Percentiles rank a stretch among this genome's conserved stretches.
phyloP scores from a whole-genome alignment of 1,140 invertebrate genomes.

The Drosophila kepulauana region DNA sequence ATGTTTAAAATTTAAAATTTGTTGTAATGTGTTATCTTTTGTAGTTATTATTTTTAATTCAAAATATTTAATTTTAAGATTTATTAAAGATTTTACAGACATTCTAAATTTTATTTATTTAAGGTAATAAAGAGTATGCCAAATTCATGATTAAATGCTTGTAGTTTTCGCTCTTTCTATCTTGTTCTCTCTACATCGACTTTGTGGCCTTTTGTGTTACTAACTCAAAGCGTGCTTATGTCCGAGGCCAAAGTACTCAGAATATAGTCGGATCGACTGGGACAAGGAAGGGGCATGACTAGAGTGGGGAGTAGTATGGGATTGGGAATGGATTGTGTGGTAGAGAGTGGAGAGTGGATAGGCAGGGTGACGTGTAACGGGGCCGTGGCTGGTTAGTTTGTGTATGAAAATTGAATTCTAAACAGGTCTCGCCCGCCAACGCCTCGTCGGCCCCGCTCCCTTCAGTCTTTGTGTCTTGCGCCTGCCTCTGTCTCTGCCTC shows the following conservation, averaged over 20 bases:
- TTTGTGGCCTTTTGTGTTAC: constrained; percentile 63
- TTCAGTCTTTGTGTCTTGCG: neutral
- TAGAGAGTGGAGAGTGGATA: constrained; percentile 7
- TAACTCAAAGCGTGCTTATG: constrained; percentile 68
- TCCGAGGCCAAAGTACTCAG: constrained; percentile 67
- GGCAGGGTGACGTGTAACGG: constrained; percentile 34
- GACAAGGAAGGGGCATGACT: constrained; percentile 25
- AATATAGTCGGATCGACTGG: constrained; percentile 46
- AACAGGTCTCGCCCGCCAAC: constrained; percentile 74
- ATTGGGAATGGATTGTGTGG: constrained; percentile 27
- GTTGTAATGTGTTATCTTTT: no score
- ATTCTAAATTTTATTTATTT: no score
- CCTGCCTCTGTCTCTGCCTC: neutral
- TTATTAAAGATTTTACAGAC: no score
- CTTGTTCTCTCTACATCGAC: constrained; percentile 1
- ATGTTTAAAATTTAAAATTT: no score
- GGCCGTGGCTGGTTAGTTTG: constrained; percentile 51
- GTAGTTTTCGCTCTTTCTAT: neutral
- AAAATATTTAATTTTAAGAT: no score
- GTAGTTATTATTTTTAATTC: no score
- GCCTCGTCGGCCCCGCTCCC: constrained; percentile 19
- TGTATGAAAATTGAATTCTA: constrained; percentile 84
- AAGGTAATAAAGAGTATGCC: no score
- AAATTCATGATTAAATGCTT: no score
- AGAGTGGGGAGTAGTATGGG: constrained; percentile 1